These are phyloP conservation scores for Salpingus planirostris DNA, from an alignment of 2,888 invertebrate species.

Conservation along the genomic window DNA sequence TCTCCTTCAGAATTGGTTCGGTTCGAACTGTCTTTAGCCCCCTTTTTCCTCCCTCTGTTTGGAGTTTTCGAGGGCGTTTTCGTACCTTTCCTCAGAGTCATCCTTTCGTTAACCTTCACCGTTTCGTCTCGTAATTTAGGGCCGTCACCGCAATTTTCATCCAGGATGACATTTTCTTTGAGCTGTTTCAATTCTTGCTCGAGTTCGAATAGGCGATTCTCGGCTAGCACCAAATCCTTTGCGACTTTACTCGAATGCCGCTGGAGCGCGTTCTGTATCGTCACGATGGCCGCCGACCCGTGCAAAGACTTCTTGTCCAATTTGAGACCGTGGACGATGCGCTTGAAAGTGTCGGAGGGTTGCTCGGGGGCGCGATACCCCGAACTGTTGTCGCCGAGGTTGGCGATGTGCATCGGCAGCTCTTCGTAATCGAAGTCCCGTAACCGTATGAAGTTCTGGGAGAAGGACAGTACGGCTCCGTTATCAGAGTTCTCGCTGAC, in stretches of 20 bases:
- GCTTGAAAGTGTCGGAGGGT: constrained; percentile 28
- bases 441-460: constrained; percentile 54
- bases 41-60: too few species aligned
- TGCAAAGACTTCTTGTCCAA: constrained; percentile 24
- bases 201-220: constrained; percentile 33
- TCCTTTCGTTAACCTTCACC: too few species aligned
- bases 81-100: too few species aligned
- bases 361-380: constrained; percentile 32
- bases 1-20: too few species aligned
- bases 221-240: constrained; percentile 29
- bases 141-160: too few species aligned
- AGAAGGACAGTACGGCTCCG: constrained; percentile 52
- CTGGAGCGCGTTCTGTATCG: constrained; percentile 34
- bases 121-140: too few species aligned
- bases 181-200: constrained; percentile 39
- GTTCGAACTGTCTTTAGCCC: too few species aligned
- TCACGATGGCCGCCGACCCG: constrained; percentile 26
- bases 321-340: constrained; percentile 27
- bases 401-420: constrained; percentile 45
- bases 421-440: constrained; percentile 48
- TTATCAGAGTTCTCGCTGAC: constrained; percentile 46
- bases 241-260: constrained; percentile 31
- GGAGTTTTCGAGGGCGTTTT: too few species aligned
- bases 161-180: too few species aligned
- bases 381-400: constrained; percentile 37